Evolutionary conservation across 2,888 invertebrate genomes (phyloP).

Genomic region (Junonia oenone): DNA sequence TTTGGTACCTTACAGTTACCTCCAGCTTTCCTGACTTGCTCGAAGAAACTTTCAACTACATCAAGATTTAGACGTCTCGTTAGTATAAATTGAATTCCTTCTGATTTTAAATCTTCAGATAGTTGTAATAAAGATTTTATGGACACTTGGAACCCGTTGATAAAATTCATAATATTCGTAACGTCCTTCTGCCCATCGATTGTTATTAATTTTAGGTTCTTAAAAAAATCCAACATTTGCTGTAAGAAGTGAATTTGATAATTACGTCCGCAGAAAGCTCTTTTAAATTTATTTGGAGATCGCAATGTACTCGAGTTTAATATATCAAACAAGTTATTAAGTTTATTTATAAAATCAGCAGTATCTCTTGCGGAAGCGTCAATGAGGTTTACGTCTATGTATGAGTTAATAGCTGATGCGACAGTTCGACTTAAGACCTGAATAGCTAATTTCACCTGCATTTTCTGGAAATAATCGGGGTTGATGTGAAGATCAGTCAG

Average conservation of each 20-base stretch:
- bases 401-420: background rate
- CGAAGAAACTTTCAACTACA: too few species aligned
- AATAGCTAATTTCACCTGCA: background rate
- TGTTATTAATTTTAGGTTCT: too few species aligned
- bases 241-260: background rate
- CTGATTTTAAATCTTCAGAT: too few species aligned
- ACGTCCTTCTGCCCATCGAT: too few species aligned
- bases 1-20: too few species aligned
- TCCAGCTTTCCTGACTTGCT: too few species aligned
- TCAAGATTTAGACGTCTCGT: too few species aligned
- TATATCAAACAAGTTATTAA: constrained; percentile 1
- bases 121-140: background rate
- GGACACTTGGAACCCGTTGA: background rate
- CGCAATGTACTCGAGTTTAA: background rate
- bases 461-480: background rate
- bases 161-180: too few species aligned
- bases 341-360: background rate
- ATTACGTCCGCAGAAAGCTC: background rate
- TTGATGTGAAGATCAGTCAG: background rate
- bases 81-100: too few species aligned
- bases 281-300: background rate
- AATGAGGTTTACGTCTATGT: background rate
- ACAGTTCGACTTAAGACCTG: background rate
- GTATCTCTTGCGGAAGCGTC: background rate
- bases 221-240: too few species aligned